phyloP scores from a whole-genome alignment of 2,888 invertebrate genomes.

The Euzetes globulus region DNA sequence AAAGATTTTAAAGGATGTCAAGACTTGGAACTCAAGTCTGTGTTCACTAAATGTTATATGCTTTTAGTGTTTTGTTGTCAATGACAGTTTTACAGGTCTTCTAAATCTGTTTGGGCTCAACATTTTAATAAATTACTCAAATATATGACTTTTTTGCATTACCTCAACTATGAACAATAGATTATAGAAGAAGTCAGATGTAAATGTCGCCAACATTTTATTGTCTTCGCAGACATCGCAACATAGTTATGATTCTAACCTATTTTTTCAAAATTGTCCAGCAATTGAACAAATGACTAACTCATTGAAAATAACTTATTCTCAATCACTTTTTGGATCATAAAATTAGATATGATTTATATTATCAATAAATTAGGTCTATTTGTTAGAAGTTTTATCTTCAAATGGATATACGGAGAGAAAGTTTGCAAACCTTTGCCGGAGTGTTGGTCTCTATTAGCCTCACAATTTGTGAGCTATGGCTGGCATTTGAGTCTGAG shows the following conservation, averaged over 20 bases:
- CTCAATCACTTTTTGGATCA: no score
- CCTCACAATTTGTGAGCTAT: no score
- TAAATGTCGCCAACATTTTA: neutral
- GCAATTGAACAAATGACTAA: neutral
- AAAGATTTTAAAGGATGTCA: slow-evolving; percentile 7
- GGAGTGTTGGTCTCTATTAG: neutral
- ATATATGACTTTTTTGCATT: neutral
- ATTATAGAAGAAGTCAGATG: neutral
- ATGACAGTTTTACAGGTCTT: neutral
- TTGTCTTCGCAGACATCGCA: neutral
- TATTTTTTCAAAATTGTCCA: neutral
- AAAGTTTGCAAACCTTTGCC: slow-evolving; percentile 8
- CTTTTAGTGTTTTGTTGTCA: neutral
- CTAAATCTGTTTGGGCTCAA: neutral
- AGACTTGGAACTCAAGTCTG: neutral
- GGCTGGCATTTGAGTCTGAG: neutral
- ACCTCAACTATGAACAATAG: neutral
- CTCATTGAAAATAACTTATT: no score
- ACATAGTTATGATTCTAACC: no score
- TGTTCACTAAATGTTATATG: neutral
- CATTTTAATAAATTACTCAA: neutral
- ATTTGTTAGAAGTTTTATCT: neutral
- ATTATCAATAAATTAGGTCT: no score
- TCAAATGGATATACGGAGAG: neutral
- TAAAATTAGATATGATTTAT: no score